These are phyloP conservation scores for Nephila pilipes DNA, from an alignment of 1,140 invertebrate genomes.

Conservation along the genomic window DNA sequence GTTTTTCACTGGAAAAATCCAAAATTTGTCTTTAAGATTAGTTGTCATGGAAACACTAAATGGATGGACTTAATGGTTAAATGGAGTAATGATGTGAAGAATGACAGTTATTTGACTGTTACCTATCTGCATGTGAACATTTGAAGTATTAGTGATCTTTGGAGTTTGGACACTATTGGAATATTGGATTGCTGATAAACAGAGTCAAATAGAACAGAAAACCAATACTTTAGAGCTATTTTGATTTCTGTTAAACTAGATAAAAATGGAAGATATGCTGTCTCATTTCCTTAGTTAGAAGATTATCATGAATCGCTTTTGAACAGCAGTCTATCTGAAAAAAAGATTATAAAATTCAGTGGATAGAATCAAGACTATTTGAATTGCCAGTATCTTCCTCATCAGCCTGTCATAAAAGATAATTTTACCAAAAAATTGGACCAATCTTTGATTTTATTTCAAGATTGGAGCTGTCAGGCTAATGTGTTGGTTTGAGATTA, in stretches of 20 bases:
- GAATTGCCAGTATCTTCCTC: no score
- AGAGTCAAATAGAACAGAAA: no score
- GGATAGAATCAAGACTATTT: background rate
- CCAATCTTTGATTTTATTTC: slow-evolving; percentile 78
- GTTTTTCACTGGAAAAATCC: slow-evolving; percentile 16
- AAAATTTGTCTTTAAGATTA: background rate
- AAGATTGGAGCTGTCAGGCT: background rate
- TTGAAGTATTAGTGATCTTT: no score
- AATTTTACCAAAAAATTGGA: slow-evolving; percentile 76
- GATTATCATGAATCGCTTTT: background rate
- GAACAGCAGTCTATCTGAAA: background rate
- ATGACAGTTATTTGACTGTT: no score
- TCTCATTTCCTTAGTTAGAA: slow-evolving; percentile 14
- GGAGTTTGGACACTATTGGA: no score
- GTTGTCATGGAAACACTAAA: slow-evolving; percentile 9
- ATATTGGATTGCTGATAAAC: no score
- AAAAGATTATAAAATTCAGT: slow-evolving; percentile 8
- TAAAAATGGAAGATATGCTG: background rate
- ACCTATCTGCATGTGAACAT: no score
- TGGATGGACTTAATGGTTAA: slow-evolving; percentile 55
- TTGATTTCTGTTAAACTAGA: no score
- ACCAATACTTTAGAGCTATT: no score
- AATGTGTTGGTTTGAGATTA: background rate
- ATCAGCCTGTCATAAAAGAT: slow-evolving; percentile 21
- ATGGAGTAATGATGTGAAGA: background rate